Evolutionary conservation across 2,888 invertebrate genomes (phyloP).

Genomic region (Drymonia ruficornis): DNA sequence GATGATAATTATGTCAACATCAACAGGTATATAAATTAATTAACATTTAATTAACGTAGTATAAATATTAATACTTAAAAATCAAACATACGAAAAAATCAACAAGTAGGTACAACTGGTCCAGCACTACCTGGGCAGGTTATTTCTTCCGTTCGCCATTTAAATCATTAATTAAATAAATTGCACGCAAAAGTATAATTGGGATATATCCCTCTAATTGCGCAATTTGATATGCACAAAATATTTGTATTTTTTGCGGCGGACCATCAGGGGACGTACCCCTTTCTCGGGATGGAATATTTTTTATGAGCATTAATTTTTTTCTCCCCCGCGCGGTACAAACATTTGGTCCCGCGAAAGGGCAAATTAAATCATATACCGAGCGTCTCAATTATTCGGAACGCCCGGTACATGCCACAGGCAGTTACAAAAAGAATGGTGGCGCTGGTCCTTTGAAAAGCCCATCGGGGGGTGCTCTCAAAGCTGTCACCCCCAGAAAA

Average conservation of each 20-base stretch:
- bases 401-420: conserved; percentile 68
- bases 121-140: too few relatives aligned
- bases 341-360: conserved; percentile 66
- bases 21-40: too few relatives aligned
- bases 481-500: conserved; percentile 80
- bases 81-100: too few relatives aligned
- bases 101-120: too few relatives aligned
- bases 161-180: too few relatives aligned
- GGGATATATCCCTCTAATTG: background rate
- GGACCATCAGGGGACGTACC: conserved; percentile 30
- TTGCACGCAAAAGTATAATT: background rate
- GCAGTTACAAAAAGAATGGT: conserved; percentile 76
- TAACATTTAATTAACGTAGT: too few relatives aligned
- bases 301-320: conserved; percentile 51
- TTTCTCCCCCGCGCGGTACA: conserved; percentile 49
- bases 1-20: too few relatives aligned
- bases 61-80: too few relatives aligned
- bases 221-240: background rate
- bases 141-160: too few relatives aligned
- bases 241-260: conserved; percentile 5
- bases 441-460: conserved; percentile 79
- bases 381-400: conserved; percentile 80
- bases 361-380: conserved; percentile 81
- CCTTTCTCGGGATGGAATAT: conserved; percentile 37
- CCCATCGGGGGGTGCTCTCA: conserved; percentile 76